Percentiles rank a stretch among this genome's conserved stretches.
These are phyloP conservation scores for Philonicus albiceps DNA, from an alignment of 2,888 invertebrate genomes.

Conservation along the genomic window DNA sequence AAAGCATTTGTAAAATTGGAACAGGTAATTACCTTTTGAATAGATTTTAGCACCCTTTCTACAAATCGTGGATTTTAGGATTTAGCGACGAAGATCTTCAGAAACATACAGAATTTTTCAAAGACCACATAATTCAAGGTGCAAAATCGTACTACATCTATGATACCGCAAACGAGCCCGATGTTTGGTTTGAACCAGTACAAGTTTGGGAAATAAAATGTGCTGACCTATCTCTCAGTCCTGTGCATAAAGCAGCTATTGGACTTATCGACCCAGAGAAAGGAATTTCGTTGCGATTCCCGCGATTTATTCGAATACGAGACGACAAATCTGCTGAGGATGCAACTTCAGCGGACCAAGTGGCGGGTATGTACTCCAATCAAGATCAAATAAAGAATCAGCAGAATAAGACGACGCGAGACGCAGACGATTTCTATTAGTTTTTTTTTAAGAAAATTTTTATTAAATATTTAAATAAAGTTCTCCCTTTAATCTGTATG, in stretches of 20 bases:
- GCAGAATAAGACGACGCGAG: conserved; percentile 53
- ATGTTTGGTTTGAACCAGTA: conserved; percentile 88
- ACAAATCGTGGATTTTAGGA: conserved; percentile 66
- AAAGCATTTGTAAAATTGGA: conserved; percentile 86
- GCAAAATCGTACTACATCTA: conserved; percentile 84
- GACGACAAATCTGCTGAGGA: conserved; percentile 93
- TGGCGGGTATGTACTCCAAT: conserved; percentile 87
- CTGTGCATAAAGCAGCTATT: conserved; percentile 87
- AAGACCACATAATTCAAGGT: conserved; percentile 75
- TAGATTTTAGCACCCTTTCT: conserved; percentile 70
- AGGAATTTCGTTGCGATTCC: conserved; percentile 95
- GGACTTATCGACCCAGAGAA: conserved; percentile 88
- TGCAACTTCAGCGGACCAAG: conserved; percentile 88
- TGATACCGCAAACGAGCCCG: conserved; percentile 77
- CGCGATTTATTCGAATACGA: conserved; percentile 85
- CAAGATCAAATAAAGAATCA: conserved; percentile 91
- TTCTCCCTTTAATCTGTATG: conserved; percentile 10
- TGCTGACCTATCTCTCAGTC: conserved; percentile 96
- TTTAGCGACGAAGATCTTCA: conserved; percentile 91
- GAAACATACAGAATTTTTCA: conserved; percentile 77
- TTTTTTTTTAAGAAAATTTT: not conserved
- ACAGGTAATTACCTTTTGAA: conserved; percentile 54
- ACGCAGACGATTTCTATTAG: conserved; percentile 61
- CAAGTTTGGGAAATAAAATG: conserved; percentile 97
- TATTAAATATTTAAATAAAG: not conserved